These are phyloP conservation scores for Candoia aspera DNA, from an alignment of 2,113 vertebrate genomes.

Conservation along the genomic window DNA sequence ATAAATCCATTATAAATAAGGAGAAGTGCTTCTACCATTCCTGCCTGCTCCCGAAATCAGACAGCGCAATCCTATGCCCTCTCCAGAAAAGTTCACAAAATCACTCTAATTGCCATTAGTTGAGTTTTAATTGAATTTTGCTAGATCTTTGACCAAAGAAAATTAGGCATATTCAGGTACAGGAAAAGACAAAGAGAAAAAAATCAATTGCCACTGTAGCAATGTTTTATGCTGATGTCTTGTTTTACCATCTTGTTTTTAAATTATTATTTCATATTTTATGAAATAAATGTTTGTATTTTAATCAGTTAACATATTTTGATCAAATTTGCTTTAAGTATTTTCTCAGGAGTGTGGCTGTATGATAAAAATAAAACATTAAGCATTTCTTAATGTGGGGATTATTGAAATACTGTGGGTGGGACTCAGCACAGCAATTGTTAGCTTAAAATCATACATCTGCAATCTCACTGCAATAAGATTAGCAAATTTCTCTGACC, in stretches of 20 bases:
- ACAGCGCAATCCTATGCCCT: too few species aligned
- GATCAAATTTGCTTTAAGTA: not conserved
- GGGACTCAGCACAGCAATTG: not conserved
- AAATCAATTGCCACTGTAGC: too few species aligned
- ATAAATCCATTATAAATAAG: too few species aligned
- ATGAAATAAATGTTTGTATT: not conserved
- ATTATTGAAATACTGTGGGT: not conserved
- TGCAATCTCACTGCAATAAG: not conserved
- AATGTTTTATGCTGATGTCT: not conserved
- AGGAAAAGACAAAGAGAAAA: too few species aligned
- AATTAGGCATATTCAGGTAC: too few species aligned
- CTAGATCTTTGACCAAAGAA: too few species aligned
- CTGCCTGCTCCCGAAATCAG: too few species aligned
- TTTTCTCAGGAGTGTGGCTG: not conserved
- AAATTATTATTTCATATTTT: conserved; percentile 8
- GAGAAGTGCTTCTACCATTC: too few species aligned
- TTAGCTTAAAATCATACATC: not conserved
- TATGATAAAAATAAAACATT: not conserved
- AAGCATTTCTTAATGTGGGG: not conserved
- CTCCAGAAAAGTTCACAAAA: too few species aligned
- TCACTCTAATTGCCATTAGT: too few species aligned
- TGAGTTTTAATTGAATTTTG: too few species aligned
- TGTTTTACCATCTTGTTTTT: not conserved
- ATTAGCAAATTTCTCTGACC: not conserved
- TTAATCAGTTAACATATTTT: not conserved